These are phyloP conservation scores for Butastur rufipennis DNA, from an alignment of 2,113 vertebrate genomes.

Conservation along the genomic window DNA sequence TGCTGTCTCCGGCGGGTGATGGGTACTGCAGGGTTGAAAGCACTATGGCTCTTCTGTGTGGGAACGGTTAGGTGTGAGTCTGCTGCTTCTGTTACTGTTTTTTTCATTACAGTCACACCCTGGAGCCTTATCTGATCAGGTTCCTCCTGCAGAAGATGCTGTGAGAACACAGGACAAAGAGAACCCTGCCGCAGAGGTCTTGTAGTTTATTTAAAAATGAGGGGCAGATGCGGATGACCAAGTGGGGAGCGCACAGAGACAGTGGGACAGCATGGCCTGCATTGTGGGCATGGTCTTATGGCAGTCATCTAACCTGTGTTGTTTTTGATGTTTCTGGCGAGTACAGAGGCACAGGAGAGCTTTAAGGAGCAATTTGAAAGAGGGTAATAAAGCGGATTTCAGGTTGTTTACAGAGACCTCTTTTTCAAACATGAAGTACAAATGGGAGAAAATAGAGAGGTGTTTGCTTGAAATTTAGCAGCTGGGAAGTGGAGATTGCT, in stretches of 20 bases:
- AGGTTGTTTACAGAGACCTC: background rate
- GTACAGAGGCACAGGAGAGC: background rate
- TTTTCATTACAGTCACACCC: background rate
- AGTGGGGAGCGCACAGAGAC: rapidly evolving
- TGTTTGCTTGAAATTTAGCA: background rate
- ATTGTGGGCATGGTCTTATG: rapidly evolving
- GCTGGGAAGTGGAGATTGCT: background rate
- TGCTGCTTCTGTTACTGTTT: background rate
- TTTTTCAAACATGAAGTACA: background rate
- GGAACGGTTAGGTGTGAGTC: rapidly evolving
- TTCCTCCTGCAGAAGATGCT: background rate
- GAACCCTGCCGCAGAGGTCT: rapidly evolving
- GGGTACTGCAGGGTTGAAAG: background rate
- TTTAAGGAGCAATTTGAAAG: background rate
- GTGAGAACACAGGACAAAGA: background rate
- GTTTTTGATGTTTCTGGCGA: background rate
- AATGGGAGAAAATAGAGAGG: background rate
- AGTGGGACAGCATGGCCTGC: background rate
- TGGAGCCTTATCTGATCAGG: background rate
- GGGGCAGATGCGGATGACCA: background rate
- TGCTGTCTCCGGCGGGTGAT: background rate
- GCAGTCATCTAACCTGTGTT: background rate
- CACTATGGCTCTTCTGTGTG: rapidly evolving
- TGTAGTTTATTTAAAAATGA: background rate
- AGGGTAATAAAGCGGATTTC: background rate